phyloP scores from a whole-genome alignment of 1,140 invertebrate species.

The Sinella curviseta region DNA sequence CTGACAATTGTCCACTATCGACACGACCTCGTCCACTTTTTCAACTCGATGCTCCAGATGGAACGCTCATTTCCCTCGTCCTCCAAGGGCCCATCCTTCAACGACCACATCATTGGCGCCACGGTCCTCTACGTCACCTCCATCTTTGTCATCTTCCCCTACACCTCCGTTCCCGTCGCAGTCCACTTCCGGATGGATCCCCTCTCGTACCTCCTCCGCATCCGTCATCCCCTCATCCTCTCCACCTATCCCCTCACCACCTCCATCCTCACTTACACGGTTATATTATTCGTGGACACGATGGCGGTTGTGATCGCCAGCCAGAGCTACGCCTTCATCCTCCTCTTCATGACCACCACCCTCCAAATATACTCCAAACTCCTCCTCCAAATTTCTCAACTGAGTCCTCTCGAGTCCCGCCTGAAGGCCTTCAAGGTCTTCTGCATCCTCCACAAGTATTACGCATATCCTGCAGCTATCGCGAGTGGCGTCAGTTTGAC shows the following conservation, averaged over 20 bases:
- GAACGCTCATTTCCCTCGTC: not conserved
- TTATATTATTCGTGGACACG: not conserved
- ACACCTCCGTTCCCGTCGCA: not conserved
- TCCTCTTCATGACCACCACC: not conserved
- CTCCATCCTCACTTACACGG: not conserved
- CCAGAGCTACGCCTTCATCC: not conserved
- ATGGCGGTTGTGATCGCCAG: not conserved
- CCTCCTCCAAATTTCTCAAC: not conserved
- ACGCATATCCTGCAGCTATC: not conserved
- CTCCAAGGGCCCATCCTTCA: too few species aligned
- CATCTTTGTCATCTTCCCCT: not conserved
- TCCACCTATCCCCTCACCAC: not conserved
- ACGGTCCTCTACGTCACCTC: not conserved
- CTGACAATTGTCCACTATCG: not conserved
- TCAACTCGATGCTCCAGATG: not conserved
- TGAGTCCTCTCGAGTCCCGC: not conserved
- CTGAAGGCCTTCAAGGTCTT: not conserved
- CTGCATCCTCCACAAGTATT: not conserved
- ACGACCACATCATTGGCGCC: not conserved
- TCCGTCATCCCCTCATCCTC: not conserved
- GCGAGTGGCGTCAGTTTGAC: not conserved
- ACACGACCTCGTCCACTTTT: not conserved
- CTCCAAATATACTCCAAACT: not conserved
- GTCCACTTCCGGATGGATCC: not conserved
- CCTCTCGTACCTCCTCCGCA: not conserved